These are phyloP conservation scores for Thinocorus orbignyianus DNA, from an alignment of 2,113 vertebrate genomes.

Conservation along the genomic window DNA sequence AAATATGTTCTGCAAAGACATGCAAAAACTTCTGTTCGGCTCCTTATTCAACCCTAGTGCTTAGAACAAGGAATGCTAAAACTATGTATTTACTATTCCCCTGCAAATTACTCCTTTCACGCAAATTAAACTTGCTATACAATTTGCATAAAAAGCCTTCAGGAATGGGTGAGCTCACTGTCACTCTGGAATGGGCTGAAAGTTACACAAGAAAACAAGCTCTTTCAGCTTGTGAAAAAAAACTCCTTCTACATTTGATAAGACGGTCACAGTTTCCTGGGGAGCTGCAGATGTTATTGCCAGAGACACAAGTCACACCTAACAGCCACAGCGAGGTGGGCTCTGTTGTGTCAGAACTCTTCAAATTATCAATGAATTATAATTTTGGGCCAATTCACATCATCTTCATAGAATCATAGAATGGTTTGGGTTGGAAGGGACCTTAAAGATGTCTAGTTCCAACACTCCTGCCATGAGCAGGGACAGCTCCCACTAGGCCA, in stretches of 20 bases:
- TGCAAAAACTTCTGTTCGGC: neutral
- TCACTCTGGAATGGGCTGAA: neutral
- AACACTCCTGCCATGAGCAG: neutral
- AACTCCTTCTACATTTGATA: neutral
- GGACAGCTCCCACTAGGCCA: neutral
- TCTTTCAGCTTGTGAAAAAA: neutral
- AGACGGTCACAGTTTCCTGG: neutral
- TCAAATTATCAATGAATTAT: neutral
- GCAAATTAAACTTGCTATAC: accelerated
- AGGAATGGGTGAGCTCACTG: neutral
- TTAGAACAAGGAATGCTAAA: neutral
- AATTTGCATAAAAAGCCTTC: neutral
- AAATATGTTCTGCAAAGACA: neutral
- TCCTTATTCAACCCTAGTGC: neutral
- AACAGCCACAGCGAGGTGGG: neutral
- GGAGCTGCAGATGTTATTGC: neutral
- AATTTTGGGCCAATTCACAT: neutral
- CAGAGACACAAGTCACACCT: neutral
- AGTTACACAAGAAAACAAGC: neutral
- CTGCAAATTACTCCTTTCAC: neutral
- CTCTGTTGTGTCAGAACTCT: neutral
- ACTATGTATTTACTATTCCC: neutral
- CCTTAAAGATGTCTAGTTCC: neutral
- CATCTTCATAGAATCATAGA: neutral
- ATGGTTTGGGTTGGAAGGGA: neutral